phyloP scores from a whole-genome alignment of 2,797 vertebrate genomes.

The Synanceia verrucosa region DNA sequence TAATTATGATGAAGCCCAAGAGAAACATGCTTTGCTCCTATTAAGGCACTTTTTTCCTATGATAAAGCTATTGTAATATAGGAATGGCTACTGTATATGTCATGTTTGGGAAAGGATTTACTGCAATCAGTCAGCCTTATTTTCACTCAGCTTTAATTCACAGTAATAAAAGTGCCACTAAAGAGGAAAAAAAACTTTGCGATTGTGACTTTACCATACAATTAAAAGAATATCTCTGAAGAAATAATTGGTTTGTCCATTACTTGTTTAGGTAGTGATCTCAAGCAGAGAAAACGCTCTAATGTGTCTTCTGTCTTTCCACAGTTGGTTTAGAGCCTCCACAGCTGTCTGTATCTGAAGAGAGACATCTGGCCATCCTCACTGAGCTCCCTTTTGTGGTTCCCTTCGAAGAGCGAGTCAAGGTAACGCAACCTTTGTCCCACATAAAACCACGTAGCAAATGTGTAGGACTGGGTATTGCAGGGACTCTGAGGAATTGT shows the following conservation, averaged over 20 bases:
- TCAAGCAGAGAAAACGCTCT: background rate
- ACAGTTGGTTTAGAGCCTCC: constrained; percentile 93
- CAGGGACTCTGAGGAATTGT: background rate
- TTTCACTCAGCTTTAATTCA: background rate
- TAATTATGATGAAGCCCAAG: background rate
- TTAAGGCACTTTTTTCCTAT: background rate
- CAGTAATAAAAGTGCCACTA: background rate
- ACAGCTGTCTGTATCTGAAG: constrained; percentile 96
- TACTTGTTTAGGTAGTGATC: background rate
- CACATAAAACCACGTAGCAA: background rate
- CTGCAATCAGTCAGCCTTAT: background rate
- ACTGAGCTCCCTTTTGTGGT: constrained; percentile 98
- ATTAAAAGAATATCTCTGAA: background rate
- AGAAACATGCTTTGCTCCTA: background rate
- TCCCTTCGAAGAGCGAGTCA: constrained; percentile 98
- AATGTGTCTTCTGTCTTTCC: constrained; percentile 25
- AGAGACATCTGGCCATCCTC: constrained; percentile 95
- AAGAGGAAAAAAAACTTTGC: accelerated
- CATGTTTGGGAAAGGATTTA: too few relatives aligned
- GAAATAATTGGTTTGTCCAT: background rate
- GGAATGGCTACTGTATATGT: too few relatives aligned
- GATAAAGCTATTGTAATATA: background rate
- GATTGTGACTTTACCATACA: background rate
- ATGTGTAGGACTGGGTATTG: background rate
- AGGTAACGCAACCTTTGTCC: constrained; percentile 80